A percentile compares a stretch with the other conserved stretches of the same genome.
Conservation (phyloP, 2,888 invertebrate species). For the Tanytarsus gracilentus region DNA sequence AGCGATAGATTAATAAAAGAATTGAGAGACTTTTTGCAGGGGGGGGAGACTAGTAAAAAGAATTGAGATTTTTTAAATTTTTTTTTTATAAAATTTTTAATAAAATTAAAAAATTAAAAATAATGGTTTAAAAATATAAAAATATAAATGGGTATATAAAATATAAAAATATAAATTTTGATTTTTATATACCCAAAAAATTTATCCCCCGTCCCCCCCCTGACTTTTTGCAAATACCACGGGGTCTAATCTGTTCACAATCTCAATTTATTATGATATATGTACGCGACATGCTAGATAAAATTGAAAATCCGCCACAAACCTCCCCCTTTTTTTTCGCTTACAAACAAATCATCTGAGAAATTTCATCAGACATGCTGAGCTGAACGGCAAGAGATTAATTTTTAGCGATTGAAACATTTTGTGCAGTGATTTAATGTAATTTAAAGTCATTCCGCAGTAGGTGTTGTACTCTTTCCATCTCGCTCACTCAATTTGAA, state of each 20-base stretch:
- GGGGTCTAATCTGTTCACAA: not conserved
- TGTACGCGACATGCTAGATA: not conserved
- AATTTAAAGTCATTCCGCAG: constrained; percentile 1
- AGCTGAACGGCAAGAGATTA: not conserved
- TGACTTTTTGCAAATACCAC: not conserved
- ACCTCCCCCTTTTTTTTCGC: not conserved
- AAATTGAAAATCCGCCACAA: not conserved
- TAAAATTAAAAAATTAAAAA: too few species aligned
- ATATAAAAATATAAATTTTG: too few species aligned
- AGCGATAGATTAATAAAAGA: too few species aligned
- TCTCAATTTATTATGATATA: constrained; percentile 4
- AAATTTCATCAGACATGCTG: constrained; percentile 6
- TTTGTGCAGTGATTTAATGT: constrained; percentile 7
- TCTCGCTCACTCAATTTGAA: not conserved
- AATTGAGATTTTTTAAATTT: too few species aligned
- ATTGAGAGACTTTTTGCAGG: too few species aligned
- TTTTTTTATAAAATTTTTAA: too few species aligned
- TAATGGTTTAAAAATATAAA: too few species aligned
- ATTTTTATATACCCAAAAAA: too few species aligned
- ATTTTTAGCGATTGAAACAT: constrained; percentile 9
- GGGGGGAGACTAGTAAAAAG: too few species aligned
- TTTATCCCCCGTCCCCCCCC: too few species aligned
- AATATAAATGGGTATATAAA: too few species aligned
- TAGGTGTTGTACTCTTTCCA: constrained; percentile 1
- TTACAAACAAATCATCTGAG: not conserved